Conservation (phyloP, 2,113 vertebrate genomes). For the Pitta sordida region DNA sequence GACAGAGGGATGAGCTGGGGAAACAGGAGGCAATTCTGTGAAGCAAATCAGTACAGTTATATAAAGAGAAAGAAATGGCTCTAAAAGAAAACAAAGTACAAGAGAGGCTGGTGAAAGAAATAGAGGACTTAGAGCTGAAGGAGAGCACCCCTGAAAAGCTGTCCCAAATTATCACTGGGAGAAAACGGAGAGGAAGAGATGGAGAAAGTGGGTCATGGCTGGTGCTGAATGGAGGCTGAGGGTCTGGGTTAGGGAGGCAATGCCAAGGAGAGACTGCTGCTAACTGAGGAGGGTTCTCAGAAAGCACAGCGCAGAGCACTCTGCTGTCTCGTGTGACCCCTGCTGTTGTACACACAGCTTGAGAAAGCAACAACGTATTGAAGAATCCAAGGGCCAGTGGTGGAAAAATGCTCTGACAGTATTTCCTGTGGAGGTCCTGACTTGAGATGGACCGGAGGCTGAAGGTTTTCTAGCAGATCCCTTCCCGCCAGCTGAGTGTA, state of each 20-base stretch:
- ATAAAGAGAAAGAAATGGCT: neutral
- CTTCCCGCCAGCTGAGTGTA: no score
- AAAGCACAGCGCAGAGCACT: accelerated
- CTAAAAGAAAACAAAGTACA: neutral
- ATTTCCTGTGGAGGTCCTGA: neutral
- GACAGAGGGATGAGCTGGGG: neutral
- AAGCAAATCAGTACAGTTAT: neutral
- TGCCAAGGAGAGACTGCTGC: neutral
- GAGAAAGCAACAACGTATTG: neutral
- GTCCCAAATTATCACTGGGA: neutral
- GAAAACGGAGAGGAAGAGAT: neutral
- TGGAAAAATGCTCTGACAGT: neutral
- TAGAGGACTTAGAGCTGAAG: neutral
- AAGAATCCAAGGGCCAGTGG: neutral
- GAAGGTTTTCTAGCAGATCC: neutral
- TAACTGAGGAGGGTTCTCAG: neutral
- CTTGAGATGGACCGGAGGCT: neutral
- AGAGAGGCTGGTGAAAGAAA: neutral
- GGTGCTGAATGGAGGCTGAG: neutral
- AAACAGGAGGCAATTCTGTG: neutral
- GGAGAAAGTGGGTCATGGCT: neutral
- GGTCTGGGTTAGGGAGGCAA: neutral
- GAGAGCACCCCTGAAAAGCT: neutral
- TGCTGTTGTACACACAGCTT: neutral
- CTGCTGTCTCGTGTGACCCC: neutral